phyloP scores from a whole-genome alignment of 1,140 invertebrate genomes.

The Calephelis nemesis region DNA sequence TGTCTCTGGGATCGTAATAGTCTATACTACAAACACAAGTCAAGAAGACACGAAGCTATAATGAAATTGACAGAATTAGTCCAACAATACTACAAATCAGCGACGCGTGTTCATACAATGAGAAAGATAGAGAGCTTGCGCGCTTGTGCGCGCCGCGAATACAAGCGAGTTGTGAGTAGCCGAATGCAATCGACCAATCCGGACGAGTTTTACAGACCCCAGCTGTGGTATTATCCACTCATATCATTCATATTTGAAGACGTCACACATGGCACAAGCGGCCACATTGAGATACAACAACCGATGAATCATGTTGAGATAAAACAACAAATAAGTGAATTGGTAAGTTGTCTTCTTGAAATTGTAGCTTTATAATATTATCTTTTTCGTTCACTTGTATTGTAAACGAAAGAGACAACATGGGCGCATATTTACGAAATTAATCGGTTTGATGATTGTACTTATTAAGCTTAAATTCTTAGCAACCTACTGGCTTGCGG shows the following conservation, averaged over 20 bases:
- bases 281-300: constrained; percentile 26
- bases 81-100: constrained; percentile 50
- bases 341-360: not conserved
- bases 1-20: constrained; percentile 59
- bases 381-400: too few relatives aligned
- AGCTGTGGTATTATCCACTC: constrained; percentile 64
- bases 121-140: constrained; percentile 66
- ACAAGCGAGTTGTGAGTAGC: constrained; percentile 51
- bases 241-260: constrained; percentile 53
- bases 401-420: too few relatives aligned
- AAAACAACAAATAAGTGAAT: constrained; percentile 28
- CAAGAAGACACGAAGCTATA: constrained; percentile 53
- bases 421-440: too few relatives aligned
- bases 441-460: too few relatives aligned
- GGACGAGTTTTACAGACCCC: constrained; percentile 49
- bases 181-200: constrained; percentile 35
- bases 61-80: constrained; percentile 54
- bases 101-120: constrained; percentile 59
- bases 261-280: constrained; percentile 21
- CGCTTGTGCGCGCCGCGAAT: constrained; percentile 57
- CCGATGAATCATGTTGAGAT: constrained; percentile 33
- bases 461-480: too few relatives aligned
- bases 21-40: constrained; percentile 51
- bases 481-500: too few relatives aligned
- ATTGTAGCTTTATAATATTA: too few relatives aligned